Evolutionary conservation across 2,797 vertebrate genomes (phyloP), one percentile per base, ranked within the genome.

Genomic region (Typhlichthys subterraneus): DNA sequence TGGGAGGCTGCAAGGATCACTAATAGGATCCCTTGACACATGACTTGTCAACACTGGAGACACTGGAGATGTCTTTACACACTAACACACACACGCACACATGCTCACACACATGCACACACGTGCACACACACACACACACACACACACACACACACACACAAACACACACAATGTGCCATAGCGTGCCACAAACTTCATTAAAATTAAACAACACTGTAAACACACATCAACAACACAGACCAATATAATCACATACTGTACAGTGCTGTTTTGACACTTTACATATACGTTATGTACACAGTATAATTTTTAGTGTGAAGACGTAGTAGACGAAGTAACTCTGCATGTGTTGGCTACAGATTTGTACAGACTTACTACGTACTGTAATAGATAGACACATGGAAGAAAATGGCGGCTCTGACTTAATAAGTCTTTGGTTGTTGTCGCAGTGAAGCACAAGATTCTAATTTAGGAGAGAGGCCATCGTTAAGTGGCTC

Each of bases 11-110:
- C 77, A 81, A 92, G 85, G 88, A 84, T 78, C 90, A 90, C 88
- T 95, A 93, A 93, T 93, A 91, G 93, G 90, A 85, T 95, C 92
- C 92, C 94, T 86, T 93, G 94, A 90, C 92, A 92, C 87, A 83
- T 79, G 78, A 85, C 61, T 79, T 93, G 93, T 92, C 89, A 89
- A 89, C 87, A 71, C 60, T 67, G 74, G 42, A 50, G 83, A 91
- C 89, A 23, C 19, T 23, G 89, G 90, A 89, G 88, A 92, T 93
- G 91, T 83, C 88, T 88, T 88, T 85, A 76, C 61, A 54, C 70
- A 60, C 31, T 49, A 52, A 42, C 60, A 52, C n/a, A 45, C 17
- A 52, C 54, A 57, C 48, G 53, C 49, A 54, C 60, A 65, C 53
- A 51, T n/a, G 61, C 17, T 61, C 7, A 66, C 29, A 49, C 65